A percentile compares a stretch with the other conserved stretches of the same genome.
phyloP scores from a whole-genome alignment of 2,113 vertebrate genomes.

The Oriolus oriolus region DNA sequence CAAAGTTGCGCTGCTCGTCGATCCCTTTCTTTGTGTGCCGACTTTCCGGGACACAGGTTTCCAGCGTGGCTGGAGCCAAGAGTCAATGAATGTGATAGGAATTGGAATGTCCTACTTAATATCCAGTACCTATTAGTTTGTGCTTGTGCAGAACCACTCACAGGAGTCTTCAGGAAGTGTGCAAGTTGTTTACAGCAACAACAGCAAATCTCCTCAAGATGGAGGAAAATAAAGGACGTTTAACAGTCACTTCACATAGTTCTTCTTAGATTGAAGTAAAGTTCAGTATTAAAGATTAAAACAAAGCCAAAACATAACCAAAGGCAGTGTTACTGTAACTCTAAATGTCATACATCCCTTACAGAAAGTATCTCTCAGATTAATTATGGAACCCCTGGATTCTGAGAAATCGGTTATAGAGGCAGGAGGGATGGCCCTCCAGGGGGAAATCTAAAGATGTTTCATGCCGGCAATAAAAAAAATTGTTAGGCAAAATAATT shows the following conservation, averaged over 20 bases:
- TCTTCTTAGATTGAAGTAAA: slow-evolving; percentile 17
- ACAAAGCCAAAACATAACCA: slow-evolving; percentile 6
- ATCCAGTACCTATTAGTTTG: not conserved
- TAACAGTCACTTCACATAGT: not conserved
- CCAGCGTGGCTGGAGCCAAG: slow-evolving; percentile 2
- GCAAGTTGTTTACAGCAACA: not conserved
- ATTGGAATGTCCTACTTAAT: not conserved
- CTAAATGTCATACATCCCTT: slow-evolving; percentile 28
- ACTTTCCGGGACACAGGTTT: slow-evolving; percentile 25
- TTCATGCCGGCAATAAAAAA: not conserved
- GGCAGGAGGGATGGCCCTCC: not conserved
- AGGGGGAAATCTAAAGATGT: not conserved
- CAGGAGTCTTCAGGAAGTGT: not conserved
- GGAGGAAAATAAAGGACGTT: not conserved
- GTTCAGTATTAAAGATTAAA: slow-evolving; percentile 18
- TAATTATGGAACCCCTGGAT: slow-evolving; percentile 17
- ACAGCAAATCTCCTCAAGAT: not conserved
- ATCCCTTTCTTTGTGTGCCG: not conserved
- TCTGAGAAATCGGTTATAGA: not conserved
- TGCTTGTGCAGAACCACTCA: not conserved
- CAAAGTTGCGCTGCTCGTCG: not conserved
- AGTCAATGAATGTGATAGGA: not conserved
- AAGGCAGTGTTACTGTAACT: not conserved
- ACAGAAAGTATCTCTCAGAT: slow-evolving; percentile 21
- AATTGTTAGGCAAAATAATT: not conserved